These are phyloP conservation scores for Oostethus manadensis DNA, from an alignment of 2,113 vertebrate genomes.

Conservation along the genomic window DNA sequence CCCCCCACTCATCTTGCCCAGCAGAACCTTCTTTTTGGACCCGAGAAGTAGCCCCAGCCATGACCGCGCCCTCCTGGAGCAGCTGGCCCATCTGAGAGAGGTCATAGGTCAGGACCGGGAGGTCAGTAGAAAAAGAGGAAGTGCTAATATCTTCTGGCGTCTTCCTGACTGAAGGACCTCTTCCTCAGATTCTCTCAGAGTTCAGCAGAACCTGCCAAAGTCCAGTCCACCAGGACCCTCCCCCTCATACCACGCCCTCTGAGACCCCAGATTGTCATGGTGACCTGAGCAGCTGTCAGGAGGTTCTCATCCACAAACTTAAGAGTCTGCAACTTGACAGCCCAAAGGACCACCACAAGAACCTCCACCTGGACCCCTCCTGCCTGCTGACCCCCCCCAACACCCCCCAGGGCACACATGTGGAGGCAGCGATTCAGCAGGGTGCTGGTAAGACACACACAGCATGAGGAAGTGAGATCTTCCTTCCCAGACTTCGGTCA, in stretches of 20 bases:
- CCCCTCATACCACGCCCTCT: slow-evolving; percentile 9
- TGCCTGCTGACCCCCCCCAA: slow-evolving; percentile 77
- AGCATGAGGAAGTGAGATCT: background rate
- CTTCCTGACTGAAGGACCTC: no score
- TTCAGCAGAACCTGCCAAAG: background rate
- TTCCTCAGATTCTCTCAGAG: background rate
- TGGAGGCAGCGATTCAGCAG: slow-evolving; percentile 59
- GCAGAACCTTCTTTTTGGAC: slow-evolving; percentile 67
- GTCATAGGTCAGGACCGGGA: slow-evolving; percentile 41
- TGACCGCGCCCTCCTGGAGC: slow-evolving; percentile 56
- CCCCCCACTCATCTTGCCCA: slow-evolving; percentile 75
- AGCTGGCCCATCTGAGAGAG: slow-evolving; percentile 57
- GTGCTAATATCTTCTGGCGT: background rate
- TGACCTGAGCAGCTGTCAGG: slow-evolving; percentile 65
- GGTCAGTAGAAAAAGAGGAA: slow-evolving; percentile 43
- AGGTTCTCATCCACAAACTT: slow-evolving; percentile 69
- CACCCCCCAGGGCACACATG: slow-evolving; percentile 67
- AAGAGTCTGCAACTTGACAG: slow-evolving; percentile 71
- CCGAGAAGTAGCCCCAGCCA: slow-evolving; percentile 44
- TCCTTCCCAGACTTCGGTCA: no score
- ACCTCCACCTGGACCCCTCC: slow-evolving; percentile 73
- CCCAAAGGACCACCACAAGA: slow-evolving; percentile 62
- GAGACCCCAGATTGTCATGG: slow-evolving; percentile 28
- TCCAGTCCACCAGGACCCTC: slow-evolving; percentile 15
- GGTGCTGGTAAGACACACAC: slow-evolving; percentile 22